phyloP scores from a whole-genome alignment of 2,113 vertebrate genomes.

The Seriola dumerili region DNA sequence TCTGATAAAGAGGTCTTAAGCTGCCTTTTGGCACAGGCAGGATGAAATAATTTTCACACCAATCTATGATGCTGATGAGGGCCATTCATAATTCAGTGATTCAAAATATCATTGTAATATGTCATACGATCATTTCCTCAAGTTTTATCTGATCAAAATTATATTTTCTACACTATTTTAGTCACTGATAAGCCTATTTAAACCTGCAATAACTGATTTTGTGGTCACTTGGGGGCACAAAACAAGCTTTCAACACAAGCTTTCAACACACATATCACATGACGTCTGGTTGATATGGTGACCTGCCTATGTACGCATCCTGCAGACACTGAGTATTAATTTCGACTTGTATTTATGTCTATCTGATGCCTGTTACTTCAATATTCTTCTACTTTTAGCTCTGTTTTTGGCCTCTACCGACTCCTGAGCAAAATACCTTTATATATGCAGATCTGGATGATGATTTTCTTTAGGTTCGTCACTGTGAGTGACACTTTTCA shows the following conservation, averaged over 20 bases:
- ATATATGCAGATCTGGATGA: neutral
- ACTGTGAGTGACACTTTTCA: neutral
- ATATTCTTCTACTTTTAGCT: neutral
- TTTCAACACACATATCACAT: too few relatives aligned
- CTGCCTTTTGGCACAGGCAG: constrained; percentile 58
- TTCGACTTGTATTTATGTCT: neutral
- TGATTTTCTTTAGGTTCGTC: neutral
- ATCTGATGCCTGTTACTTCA: constrained; percentile 1
- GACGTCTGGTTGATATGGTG: too few relatives aligned
- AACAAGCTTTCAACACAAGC: neutral
- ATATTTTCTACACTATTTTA: neutral
- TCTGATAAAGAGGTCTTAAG: constrained; percentile 68
- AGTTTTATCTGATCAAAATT: neutral
- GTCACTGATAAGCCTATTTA: neutral
- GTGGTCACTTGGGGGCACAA: neutral
- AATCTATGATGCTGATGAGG: constrained; percentile 50
- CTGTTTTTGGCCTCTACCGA: neutral
- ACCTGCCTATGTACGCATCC: too few relatives aligned
- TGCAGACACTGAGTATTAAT: neutral
- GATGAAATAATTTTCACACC: constrained; percentile 59
- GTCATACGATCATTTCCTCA: neutral
- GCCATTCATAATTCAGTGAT: constrained; percentile 31
- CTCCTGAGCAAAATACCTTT: neutral
- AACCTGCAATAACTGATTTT: neutral
- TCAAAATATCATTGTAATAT: constrained; percentile 26